Evolutionary conservation across 2,888 invertebrate genomes (phyloP).

Genomic region (Drosophila gaucha): DNA sequence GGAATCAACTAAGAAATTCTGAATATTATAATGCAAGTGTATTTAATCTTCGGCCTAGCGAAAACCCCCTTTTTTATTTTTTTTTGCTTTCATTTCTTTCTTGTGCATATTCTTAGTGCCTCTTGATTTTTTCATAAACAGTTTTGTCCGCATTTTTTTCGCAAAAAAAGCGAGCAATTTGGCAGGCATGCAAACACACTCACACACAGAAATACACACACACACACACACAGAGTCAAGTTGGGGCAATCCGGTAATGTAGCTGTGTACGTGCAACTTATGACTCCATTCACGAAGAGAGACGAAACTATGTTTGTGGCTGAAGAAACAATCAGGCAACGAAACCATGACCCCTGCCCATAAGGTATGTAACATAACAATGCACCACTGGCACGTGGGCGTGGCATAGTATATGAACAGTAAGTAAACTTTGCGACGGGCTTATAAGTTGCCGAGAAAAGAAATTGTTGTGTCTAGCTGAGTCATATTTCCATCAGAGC

Average conservation of each 20-base stretch:
- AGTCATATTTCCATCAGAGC: constrained; percentile 64
- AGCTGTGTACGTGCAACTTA: constrained; percentile 58
- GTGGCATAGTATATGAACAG: constrained; percentile 54
- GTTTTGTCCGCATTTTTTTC: constrained; percentile 46
- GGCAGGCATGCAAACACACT: constrained; percentile 31
- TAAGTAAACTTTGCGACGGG: constrained; percentile 57
- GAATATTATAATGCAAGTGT: constrained; percentile 8
- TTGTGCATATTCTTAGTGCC: constrained; percentile 21
- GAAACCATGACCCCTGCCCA: constrained; percentile 48
- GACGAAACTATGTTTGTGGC: not conserved
- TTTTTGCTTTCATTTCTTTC: constrained; percentile 15
- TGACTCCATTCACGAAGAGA: constrained; percentile 46
- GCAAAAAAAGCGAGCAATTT: constrained; percentile 49
- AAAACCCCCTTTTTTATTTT: not conserved
- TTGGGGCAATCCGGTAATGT: constrained; percentile 71
- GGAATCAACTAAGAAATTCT: not conserved
- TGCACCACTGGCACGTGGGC: constrained; percentile 53
- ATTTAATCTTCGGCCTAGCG: not conserved
- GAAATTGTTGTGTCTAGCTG: constrained; percentile 59
- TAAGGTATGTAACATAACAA: constrained; percentile 57
- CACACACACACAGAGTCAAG: constrained; percentile 21
- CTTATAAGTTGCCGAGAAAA: constrained; percentile 55
- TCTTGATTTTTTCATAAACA: constrained; percentile 53
- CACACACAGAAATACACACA: constrained; percentile 28
- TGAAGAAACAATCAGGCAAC: constrained; percentile 33